Conservation (phyloP, 2,797 vertebrate genomes). For the Borostomias antarcticus region DNA sequence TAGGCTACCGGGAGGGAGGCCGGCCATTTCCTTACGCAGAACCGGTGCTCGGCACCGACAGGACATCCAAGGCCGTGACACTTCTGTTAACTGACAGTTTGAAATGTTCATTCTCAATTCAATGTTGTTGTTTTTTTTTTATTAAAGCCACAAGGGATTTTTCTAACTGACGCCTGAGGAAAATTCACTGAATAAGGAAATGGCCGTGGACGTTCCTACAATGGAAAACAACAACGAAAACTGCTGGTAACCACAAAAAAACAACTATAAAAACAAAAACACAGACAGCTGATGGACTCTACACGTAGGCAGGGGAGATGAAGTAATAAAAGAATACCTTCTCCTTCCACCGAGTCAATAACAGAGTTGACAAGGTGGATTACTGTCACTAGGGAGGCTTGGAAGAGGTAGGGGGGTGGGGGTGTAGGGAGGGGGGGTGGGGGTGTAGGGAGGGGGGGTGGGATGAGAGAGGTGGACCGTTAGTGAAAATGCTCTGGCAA, state of each 20-base stretch:
- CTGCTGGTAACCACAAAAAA: conserved; percentile 13
- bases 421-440: conserved; percentile 71
- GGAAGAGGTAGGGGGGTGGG: conserved; percentile 78
- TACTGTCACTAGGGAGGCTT: conserved; percentile 99
- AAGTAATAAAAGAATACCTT: conserved; percentile 85
- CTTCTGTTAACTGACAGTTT: too few relatives aligned
- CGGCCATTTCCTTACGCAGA: conserved; percentile 68
- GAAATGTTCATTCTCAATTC: too few relatives aligned
- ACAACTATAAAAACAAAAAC: conserved; percentile 12
- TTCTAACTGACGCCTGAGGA: too few relatives aligned
- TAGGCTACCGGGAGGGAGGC: conserved; percentile 24
- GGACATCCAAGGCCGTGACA: neutral
- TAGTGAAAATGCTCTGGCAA: conserved; percentile 68
- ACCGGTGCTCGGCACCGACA: neutral
- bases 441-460: conserved; percentile 62
- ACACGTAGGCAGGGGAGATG: conserved; percentile 33
- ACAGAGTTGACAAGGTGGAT: conserved; percentile 94
- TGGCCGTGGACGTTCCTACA: conserved; percentile 41
- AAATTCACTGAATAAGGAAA: conserved; percentile 58
- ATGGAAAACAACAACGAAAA: neutral
- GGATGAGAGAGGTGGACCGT: conserved; percentile 81
- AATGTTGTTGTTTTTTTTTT: too few relatives aligned
- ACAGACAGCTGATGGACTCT: conserved; percentile 38
- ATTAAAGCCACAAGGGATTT: too few relatives aligned
- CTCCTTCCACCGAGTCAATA: conserved; percentile 91